Evolutionary conservation across 2,888 invertebrate species (phyloP).

Genomic region (Nephrotoma flavescens): DNA sequence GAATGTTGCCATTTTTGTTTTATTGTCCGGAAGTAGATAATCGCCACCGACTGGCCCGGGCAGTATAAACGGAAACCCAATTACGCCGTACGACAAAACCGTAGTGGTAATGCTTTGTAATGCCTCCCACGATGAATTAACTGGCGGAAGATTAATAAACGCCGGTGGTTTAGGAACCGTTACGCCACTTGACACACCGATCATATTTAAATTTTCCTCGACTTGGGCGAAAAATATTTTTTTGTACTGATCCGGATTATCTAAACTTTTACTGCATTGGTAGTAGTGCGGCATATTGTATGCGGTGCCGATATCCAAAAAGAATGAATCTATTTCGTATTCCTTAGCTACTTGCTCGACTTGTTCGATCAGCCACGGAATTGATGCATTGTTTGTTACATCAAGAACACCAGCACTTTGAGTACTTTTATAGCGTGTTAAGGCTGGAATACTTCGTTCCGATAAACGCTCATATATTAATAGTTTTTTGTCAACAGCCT

Average conservation of each 20-base stretch:
- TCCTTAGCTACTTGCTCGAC: slow-evolving; percentile 52
- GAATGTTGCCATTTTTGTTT: slow-evolving; percentile 32
- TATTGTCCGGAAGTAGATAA: slow-evolving; percentile 45
- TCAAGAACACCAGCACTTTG: slow-evolving; percentile 75
- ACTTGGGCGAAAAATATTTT: slow-evolving; percentile 52
- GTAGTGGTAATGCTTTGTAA: slow-evolving; percentile 72
- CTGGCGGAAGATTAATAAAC: slow-evolving; percentile 72
- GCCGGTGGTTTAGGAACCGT: slow-evolving; percentile 69
- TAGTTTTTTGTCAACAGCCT: slow-evolving; percentile 59
- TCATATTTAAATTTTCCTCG: slow-evolving; percentile 45
- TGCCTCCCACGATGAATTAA: slow-evolving; percentile 80
- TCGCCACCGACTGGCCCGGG: slow-evolving; percentile 92
- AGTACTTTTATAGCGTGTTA: slow-evolving; percentile 67
- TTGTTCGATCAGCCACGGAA: slow-evolving; percentile 65
- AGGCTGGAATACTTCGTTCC: slow-evolving; percentile 63
- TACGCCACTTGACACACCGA: slow-evolving; percentile 74
- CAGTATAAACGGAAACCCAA: slow-evolving; percentile 86
- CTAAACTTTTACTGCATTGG: slow-evolving; percentile 53
- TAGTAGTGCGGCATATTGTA: slow-evolving; percentile 79
- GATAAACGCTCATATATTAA: slow-evolving; percentile 66
- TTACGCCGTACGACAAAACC: slow-evolving; percentile 71
- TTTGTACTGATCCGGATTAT: slow-evolving; percentile 73
- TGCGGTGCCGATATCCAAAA: slow-evolving; percentile 66
- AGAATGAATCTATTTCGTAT: slow-evolving; percentile 74
- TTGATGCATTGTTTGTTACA: slow-evolving; percentile 65